Conservation (phyloP, 2,113 vertebrate species). For the Buteo buteo region DNA sequence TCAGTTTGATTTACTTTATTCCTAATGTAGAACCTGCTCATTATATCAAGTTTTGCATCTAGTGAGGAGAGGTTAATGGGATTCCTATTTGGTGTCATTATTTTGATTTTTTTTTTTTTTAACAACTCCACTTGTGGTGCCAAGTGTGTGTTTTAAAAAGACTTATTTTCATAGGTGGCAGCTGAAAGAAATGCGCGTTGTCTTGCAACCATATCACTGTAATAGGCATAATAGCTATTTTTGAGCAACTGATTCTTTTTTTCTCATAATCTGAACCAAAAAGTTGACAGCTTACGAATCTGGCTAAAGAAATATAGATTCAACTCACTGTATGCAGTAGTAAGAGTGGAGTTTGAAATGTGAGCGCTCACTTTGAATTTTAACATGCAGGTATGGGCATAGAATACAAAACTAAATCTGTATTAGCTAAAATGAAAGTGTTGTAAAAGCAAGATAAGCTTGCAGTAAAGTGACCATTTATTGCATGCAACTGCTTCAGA, state of each 20-base stretch:
- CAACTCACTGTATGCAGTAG: background rate
- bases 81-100: background rate
- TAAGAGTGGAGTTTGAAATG: background rate
- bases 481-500: background rate
- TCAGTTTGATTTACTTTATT: background rate
- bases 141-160: background rate
- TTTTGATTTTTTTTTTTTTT: background rate
- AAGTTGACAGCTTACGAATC: background rate
- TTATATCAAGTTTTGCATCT: background rate
- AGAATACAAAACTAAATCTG: background rate
- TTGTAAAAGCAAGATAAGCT: background rate
- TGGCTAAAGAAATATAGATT: background rate
- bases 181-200: background rate
- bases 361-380: background rate
- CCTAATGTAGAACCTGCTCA: background rate
- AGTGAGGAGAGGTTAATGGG: background rate
- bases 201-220: background rate
- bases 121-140: background rate
- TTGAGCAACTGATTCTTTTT: background rate
- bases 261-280: background rate
- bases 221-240: background rate
- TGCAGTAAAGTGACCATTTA: background rate
- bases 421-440: background rate
- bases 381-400: background rate
- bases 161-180: background rate